phyloP scores from a whole-genome alignment of 2,888 invertebrate species.

The Notocelia uddmanniana region DNA sequence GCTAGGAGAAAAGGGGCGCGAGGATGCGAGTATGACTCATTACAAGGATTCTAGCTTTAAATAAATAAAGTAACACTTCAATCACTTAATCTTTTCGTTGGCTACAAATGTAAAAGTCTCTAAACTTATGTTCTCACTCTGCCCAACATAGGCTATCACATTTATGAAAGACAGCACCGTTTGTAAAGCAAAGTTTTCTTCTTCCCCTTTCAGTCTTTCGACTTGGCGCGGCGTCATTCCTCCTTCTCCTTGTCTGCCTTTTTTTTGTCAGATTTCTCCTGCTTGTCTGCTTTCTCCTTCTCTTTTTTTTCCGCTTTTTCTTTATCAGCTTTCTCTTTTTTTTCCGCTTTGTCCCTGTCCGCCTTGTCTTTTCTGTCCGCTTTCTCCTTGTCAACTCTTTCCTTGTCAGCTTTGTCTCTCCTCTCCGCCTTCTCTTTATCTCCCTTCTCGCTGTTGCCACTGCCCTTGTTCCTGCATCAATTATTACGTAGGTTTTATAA shows the following conservation, averaged over 20 bases:
- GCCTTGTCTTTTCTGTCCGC: too few species aligned
- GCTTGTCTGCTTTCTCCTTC: slow-evolving; percentile 49
- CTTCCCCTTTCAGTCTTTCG: slow-evolving; percentile 54
- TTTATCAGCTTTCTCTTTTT: too few species aligned
- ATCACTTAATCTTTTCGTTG: slow-evolving; percentile 18
- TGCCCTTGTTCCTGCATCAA: slow-evolving; percentile 40
- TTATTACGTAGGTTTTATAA: neutral
- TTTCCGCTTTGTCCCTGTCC: too few species aligned
- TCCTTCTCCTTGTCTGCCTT: slow-evolving; percentile 54
- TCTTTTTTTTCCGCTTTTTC: too few species aligned
- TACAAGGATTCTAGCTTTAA: slow-evolving; percentile 3
- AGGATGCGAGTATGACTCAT: neutral
- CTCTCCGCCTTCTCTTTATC: too few species aligned
- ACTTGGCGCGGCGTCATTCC: slow-evolving; percentile 55
- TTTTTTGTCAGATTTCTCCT: too few species aligned
- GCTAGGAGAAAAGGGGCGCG: neutral
- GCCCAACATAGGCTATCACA: slow-evolving; percentile 43
- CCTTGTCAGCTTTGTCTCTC: too few species aligned
- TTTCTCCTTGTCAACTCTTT: too few species aligned
- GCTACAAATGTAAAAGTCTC: slow-evolving; percentile 32
- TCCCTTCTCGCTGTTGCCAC: slow-evolving; percentile 38
- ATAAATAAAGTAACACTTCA: slow-evolving; percentile 5
- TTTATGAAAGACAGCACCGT: slow-evolving; percentile 59
- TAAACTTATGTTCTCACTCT: slow-evolving; percentile 43
- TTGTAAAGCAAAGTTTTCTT: slow-evolving; percentile 55